Evolutionary conservation across 1,140 invertebrate genomes (phyloP).

Genomic region (Ladona fulva): DNA sequence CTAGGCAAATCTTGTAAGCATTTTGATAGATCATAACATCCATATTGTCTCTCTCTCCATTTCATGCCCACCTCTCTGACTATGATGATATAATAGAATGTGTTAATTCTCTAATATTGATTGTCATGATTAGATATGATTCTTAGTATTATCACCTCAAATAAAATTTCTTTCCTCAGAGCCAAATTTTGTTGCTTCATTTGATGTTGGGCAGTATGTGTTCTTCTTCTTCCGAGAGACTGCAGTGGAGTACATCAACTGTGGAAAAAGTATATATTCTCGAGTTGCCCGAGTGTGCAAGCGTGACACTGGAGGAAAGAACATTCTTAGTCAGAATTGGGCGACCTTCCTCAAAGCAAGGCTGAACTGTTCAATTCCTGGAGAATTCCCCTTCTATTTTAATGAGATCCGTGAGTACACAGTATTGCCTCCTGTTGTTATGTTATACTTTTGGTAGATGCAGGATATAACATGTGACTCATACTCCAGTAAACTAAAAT

Average conservation of each 20-base stretch:
- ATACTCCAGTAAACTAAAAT: too few species aligned
- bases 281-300: constrained; percentile 90
- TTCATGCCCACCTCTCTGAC: too few species aligned
- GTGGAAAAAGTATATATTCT: constrained; percentile 88
- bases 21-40: too few species aligned
- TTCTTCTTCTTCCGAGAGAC: constrained; percentile 96
- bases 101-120: too few species aligned
- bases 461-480: too few species aligned
- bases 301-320: constrained; percentile 85
- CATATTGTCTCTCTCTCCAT: too few species aligned
- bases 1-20: too few species aligned
- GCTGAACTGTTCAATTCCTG: constrained; percentile 90
- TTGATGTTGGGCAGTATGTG: constrained; percentile 85
- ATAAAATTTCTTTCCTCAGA: constrained; percentile 60
- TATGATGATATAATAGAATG: too few species aligned
- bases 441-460: too few species aligned
- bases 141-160: too few species aligned
- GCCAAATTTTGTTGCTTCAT: constrained; percentile 94
- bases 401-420: constrained; percentile 93
- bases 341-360: constrained; percentile 90
- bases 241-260: constrained; percentile 93
- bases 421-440: too few species aligned
- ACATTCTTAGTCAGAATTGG: constrained; percentile 86
- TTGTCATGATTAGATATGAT: too few species aligned
- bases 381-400: constrained; percentile 93